Percentiles rank a stretch among this genome's conserved stretches.
Conservation (phyloP, 2,113 vertebrate genomes). For the Oncorhynchus masou region DNA sequence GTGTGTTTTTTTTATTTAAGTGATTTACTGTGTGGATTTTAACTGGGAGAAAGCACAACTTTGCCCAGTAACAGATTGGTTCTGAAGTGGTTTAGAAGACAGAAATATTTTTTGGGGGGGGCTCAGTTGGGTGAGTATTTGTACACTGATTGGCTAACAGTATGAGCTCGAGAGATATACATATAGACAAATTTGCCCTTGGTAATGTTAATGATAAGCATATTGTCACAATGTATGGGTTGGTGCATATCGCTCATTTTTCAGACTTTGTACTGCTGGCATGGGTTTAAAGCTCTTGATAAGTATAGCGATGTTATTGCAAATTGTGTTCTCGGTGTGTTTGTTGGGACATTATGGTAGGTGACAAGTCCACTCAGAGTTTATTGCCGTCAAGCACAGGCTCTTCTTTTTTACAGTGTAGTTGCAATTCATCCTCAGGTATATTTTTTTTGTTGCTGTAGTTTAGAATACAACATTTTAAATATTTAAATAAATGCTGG, state of each 20-base stretch:
- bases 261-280: slow-evolving; percentile 56
- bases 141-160: too few species aligned
- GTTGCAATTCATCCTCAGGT: slow-evolving; percentile 94
- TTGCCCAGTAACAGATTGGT: slow-evolving; percentile 47
- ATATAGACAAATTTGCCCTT: slow-evolving; percentile 13
- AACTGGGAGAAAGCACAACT: slow-evolving; percentile 70
- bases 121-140: background rate
- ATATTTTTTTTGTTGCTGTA: slow-evolving; percentile 75
- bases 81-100: slow-evolving; percentile 44
- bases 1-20: slow-evolving; percentile 56
- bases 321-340: slow-evolving; percentile 51
- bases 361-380: slow-evolving; percentile 54
- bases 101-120: background rate
- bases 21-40: slow-evolving; percentile 69
- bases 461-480: slow-evolving; percentile 82
- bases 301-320: slow-evolving; percentile 55
- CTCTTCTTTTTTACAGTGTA: slow-evolving; percentile 72
- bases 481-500: slow-evolving; percentile 84
- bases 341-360: slow-evolving; percentile 50
- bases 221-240: slow-evolving; percentile 54
- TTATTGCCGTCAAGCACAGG: slow-evolving; percentile 58
- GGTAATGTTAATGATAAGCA: slow-evolving; percentile 37
- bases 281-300: slow-evolving; percentile 61
- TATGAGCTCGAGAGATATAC: too few species aligned
- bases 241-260: slow-evolving; percentile 63